A percentile compares a stretch with the other conserved stretches of the same genome.
These are phyloP conservation scores for Rhea pennata DNA, from an alignment of 2,113 vertebrate species.

Conservation along the genomic window DNA sequence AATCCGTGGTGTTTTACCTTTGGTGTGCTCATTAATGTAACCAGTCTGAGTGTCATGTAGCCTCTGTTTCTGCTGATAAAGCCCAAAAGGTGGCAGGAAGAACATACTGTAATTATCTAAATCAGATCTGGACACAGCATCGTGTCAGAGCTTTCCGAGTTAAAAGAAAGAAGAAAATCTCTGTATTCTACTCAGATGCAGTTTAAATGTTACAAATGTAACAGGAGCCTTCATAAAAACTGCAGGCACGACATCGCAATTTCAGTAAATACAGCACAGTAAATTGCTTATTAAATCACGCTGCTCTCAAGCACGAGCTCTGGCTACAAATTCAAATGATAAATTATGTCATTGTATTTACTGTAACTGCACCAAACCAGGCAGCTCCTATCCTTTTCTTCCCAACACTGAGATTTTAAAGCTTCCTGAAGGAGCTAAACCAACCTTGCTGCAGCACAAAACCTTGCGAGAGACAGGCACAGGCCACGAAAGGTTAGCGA, in stretches of 20 bases:
- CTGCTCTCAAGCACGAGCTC: constrained; percentile 1
- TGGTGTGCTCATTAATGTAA: not conserved
- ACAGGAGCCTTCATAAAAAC: constrained; percentile 24
- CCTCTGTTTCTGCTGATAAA: not conserved
- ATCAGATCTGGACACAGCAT: not conserved
- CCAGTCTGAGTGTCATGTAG: not conserved
- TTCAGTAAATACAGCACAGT: constrained; percentile 22
- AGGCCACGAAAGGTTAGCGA: not conserved
- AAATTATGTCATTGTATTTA: not conserved
- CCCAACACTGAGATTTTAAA: not conserved
- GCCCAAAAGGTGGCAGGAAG: not conserved
- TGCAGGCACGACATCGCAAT: constrained; percentile 34
- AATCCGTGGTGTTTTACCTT: not conserved
- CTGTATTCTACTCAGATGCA: not conserved
- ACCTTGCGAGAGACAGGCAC: not conserved
- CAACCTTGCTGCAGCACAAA: not conserved
- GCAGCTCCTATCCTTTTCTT: not conserved
- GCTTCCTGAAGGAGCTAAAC: not conserved
- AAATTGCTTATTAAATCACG: constrained; percentile 47
- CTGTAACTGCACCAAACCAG: not conserved
- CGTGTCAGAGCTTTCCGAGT: not conserved
- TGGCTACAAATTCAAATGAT: constrained; percentile 24
- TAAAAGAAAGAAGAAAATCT: not conserved
- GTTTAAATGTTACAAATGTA: constrained; percentile 34
- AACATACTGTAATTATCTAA: not conserved